Percentiles rank a stretch among this genome's conserved stretches.
Evolutionary conservation across 2,113 vertebrate species (phyloP).

Genomic region (Choloepus hoffmanni): DNA sequence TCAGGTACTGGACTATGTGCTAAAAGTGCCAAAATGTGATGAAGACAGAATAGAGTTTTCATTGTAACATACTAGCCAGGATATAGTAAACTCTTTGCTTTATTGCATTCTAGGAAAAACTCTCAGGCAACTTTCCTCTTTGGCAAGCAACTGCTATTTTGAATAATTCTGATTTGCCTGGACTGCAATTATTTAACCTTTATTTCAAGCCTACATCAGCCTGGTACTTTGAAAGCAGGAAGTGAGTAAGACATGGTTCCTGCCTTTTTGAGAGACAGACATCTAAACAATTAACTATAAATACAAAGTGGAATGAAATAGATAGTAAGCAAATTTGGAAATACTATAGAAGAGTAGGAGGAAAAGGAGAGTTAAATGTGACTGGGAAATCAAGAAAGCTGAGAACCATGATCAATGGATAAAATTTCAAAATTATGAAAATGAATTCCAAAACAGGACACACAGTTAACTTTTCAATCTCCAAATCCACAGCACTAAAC

Average conservation of each 20-base stretch:
- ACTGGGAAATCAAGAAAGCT: not conserved
- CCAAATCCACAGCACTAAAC: not conserved
- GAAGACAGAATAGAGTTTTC: not conserved
- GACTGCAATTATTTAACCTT: slow-evolving; percentile 1
- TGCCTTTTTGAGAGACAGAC: not conserved
- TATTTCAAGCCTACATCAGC: not conserved
- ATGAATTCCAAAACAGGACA: not conserved
- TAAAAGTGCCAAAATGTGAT: not conserved
- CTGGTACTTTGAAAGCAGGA: not conserved
- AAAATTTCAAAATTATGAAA: not conserved
- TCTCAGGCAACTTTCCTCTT: not conserved
- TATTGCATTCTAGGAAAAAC: not conserved
- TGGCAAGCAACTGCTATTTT: not conserved
- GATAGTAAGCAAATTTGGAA: not conserved
- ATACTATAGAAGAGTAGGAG: not conserved
- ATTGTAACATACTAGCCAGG: not conserved
- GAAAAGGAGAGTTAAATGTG: not conserved
- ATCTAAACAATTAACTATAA: not conserved
- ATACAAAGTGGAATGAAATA: slow-evolving; percentile 23
- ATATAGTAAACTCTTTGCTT: not conserved
- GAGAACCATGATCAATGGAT: not conserved
- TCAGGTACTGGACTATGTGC: not conserved
- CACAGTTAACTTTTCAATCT: not conserved
- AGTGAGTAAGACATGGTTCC: not conserved
- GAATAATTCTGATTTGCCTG: not conserved